Evolutionary conservation across 2,797 vertebrate species (phyloP), one percentile per base, ranked within the genome.

Genomic region (Loriculus beryllinus): DNA sequence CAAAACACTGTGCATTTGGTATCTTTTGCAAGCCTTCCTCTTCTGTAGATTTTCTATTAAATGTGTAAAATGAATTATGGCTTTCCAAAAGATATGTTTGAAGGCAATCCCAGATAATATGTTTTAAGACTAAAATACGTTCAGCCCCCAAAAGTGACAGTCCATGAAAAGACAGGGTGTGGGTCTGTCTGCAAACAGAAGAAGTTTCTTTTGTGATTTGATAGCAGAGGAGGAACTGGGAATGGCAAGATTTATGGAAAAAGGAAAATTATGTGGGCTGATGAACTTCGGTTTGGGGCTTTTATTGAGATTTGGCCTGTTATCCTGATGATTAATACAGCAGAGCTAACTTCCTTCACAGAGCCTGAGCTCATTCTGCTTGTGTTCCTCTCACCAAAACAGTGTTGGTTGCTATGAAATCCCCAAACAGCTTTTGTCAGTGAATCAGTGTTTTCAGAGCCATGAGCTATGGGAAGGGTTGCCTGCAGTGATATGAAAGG

Each of bases 381-480:
- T 93, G 89, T 95, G 86, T 92, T 92, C 88, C 82, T 82, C 67
- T 92, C 91, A 90, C 92, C 95, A 96, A 94, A 96, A 96, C 96
- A 97, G 6, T 70, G 63, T 10, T 86, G 82, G 95, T 97, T 97
- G 95, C 96, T 97, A 96, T 91, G 95, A 96, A 97, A 95, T 96
- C 89, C 91, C 70, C 90, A 48, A 94, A 43, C 84, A 80, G 87
- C 87, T 84, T 86, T 79, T 86, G 89, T 86, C 87, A 82, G 65
- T 86, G 84, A 69, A 43, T 81, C 91, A 48, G 82, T 86, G 82
- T 82, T 90, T 72, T 93, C 77, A 77, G 85, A 86, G 89, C 80
- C 12, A 5, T 81, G 75, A 67, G 86, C 77, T 69, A 19, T 0
- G 6, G 88, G 67, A 70, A 88, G 90, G 63, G 48, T 28, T 95